These are phyloP conservation scores for Prietella phreatophila DNA, from an alignment of 2,113 vertebrate species.

Conservation along the genomic window DNA sequence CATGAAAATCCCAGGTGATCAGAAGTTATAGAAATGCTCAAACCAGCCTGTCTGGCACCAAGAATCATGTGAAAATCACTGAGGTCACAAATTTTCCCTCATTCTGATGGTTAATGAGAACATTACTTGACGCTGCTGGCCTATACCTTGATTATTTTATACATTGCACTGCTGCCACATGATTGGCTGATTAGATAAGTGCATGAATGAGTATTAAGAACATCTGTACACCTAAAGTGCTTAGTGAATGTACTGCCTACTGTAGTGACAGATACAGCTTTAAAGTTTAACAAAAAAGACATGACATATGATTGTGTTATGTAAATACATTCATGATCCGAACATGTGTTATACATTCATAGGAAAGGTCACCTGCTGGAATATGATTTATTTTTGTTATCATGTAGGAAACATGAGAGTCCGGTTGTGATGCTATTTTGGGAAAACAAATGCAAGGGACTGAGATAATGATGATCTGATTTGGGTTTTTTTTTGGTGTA, in stretches of 20 bases:
- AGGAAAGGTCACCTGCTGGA: no score
- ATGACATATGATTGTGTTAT: no score
- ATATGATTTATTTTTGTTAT: no score
- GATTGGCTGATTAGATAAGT: neutral
- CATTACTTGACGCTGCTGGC: neutral
- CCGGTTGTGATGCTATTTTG: conserved; percentile 34
- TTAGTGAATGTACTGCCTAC: neutral
- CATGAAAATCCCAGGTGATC: neutral
- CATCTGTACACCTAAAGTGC: neutral
- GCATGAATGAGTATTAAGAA: neutral
- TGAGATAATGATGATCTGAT: conserved; percentile 37
- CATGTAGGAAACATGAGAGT: conserved; percentile 39
- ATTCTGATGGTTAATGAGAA: neutral
- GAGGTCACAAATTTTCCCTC: neutral
- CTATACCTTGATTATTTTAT: neutral
- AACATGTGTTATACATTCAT: no score
- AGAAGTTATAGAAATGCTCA: neutral
- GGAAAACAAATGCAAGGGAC: conserved; percentile 2
- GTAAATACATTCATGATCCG: no score
- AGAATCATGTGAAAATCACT: neutral
- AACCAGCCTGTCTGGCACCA: neutral
- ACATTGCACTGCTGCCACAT: no score
- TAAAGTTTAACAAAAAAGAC: neutral
- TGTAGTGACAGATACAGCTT: neutral
- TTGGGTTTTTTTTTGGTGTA: conserved; percentile 32